A percentile compares a stretch with the other conserved stretches of the same genome.
These are phyloP conservation scores for Oenanthe melanoleuca DNA, from an alignment of 2,113 vertebrate genomes.

Conservation along the genomic window DNA sequence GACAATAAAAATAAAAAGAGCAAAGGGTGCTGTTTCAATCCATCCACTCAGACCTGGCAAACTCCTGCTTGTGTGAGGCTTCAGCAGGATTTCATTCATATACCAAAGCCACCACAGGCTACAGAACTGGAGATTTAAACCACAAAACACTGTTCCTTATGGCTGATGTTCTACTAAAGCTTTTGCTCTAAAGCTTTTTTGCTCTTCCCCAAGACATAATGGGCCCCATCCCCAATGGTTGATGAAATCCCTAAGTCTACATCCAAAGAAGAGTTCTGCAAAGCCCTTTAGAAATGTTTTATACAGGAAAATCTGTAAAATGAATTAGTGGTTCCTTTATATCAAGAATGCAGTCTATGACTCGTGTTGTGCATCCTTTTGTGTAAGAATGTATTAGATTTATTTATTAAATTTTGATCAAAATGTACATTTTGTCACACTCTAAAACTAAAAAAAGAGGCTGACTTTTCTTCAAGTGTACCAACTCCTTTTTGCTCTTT, in stretches of 20 bases:
- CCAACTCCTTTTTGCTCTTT: background rate
- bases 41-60: background rate
- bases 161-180: background rate
- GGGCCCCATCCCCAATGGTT: background rate
- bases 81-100: background rate
- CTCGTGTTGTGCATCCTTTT: background rate
- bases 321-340: background rate
- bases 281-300: background rate
- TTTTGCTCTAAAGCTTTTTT: background rate
- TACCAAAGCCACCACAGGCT: fast-evolving
- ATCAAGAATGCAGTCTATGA: background rate
- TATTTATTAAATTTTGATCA: background rate
- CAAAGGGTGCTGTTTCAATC: background rate
- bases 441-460: background rate
- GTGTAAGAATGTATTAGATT: background rate
- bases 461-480: background rate
- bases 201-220: background rate
- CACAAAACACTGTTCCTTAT: background rate
- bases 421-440: background rate
- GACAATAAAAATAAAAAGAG: background rate
- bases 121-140: background rate
- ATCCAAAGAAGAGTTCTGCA: background rate
- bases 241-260: background rate
- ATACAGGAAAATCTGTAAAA: background rate
- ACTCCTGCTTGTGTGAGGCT: background rate